Base-by-base conservation (phyloP, 2,888 invertebrate species). In the Luffia ferchaultella region DNA sequence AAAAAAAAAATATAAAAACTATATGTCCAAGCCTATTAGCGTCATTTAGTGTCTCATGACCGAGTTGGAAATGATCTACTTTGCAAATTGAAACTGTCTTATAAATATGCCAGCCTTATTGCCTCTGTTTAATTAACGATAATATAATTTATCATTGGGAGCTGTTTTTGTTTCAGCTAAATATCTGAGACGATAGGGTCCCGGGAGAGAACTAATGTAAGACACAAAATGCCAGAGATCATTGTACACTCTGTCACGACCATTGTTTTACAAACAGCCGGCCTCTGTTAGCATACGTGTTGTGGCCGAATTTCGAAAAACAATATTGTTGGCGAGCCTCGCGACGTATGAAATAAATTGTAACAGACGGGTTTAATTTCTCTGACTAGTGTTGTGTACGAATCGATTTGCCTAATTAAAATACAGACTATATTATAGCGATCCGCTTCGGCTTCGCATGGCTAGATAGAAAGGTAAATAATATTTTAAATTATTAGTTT, bases 261-360 rank as follows among this genome's bases (percentile, higher is more conserved):
- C 64, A 76, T 76, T 76, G 75, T 77, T 67, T 62, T 67, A 69
- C 65, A 65, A 73, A 79, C 79, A 75, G 76, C 60, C 65, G 65
- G 72, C 68, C 73, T 68, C 65, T 74, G 73, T 71, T 70, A 62
- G 69, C 68, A 76, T 79, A 67, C 68, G 66, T 79, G 73, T 73
- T 70, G 60, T 58, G 60, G 63, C 58, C 62, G 65, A 70, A 73
- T 70, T 70, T 69, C 55, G 60, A 66, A 68, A 70, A 74, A 67
- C 63, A 68, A 66, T 69, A 62, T 65, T 65, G 65, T 63, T 63
- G 57, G 30, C 54, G 48, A 59, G 57, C 30, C 30, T 12, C 30
- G 61, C 54, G 54, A 54, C 62, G 57, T 62, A 63, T 59, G 61
- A 65, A 70, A 61, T 60, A 45, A 45, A 18, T 45, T 30, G 30